A percentile compares a stretch with the other conserved stretches of the same genome.
phyloP scores from a whole-genome alignment of 53 echinoderm and acorn worm species.

The Apostichopus leukothele region DNA sequence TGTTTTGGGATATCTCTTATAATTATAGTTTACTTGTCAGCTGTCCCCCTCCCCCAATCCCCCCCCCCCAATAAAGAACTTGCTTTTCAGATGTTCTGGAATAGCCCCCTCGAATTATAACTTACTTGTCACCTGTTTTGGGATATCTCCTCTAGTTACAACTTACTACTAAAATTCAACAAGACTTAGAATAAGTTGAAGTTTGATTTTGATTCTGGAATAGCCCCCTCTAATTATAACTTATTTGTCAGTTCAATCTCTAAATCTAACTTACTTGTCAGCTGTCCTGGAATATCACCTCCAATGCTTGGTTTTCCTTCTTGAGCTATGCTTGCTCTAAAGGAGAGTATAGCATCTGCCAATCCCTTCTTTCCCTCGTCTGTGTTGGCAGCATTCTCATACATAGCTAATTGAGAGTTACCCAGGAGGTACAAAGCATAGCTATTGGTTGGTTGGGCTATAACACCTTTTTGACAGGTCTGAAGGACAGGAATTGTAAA shows the following conservation, averaged over 20 bases:
- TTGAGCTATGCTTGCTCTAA: conserved; percentile 81
- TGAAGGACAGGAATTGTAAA: background rate
- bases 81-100: too few species aligned
- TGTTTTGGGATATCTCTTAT: too few species aligned
- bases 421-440: conserved; percentile 83
- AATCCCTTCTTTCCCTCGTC: conserved; percentile 65
- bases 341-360: conserved; percentile 75
- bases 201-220: too few species aligned
- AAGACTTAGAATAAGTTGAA: too few species aligned
- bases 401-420: conserved; percentile 79
- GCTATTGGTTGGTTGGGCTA: conserved; percentile 83
- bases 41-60: too few species aligned
- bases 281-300: conserved; percentile 69
- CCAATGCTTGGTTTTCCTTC: conserved; percentile 89
- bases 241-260: background rate
- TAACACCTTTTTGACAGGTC: conserved; percentile 93
- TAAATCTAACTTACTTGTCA: conserved; percentile 59
- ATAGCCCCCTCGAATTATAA: too few species aligned
- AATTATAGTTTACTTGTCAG: too few species aligned
- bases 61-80: too few species aligned
- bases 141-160: too few species aligned
- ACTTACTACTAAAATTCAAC: too few species aligned
- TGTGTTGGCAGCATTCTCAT: conserved; percentile 68
- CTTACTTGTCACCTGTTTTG: too few species aligned
- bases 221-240: too few species aligned